phyloP scores from a whole-genome alignment of 2,888 invertebrate genomes.

The Torymus aiolomorphi region DNA sequence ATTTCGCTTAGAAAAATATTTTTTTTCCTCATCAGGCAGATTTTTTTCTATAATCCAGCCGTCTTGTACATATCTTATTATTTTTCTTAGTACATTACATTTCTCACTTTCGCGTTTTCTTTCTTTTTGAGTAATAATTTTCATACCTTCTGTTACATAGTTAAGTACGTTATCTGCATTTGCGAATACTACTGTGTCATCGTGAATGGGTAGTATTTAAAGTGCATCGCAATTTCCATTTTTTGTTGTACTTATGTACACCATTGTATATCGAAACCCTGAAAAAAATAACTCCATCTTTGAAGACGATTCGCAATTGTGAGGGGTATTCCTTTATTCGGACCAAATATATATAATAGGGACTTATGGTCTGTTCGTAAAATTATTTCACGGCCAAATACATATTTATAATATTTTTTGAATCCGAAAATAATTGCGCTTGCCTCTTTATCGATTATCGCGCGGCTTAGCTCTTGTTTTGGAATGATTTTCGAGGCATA shows the following conservation, averaged over 20 bases:
- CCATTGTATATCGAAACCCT: slow-evolving; percentile 9
- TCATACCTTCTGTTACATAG: too few relatives aligned
- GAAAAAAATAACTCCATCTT: too few relatives aligned
- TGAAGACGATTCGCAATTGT: neutral
- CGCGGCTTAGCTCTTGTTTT: too few relatives aligned
- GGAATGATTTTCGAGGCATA: too few relatives aligned
- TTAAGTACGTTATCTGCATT: too few relatives aligned
- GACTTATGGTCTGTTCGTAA: slow-evolving; percentile 9
- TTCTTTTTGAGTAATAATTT: too few relatives aligned
- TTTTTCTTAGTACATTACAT: too few relatives aligned
- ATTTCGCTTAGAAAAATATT: neutral
- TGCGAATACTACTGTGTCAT: slow-evolving; percentile 13
- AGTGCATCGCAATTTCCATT: too few relatives aligned
- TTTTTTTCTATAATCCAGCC: too few relatives aligned
- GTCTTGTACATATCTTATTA: neutral
- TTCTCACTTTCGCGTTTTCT: slow-evolving; percentile 15
- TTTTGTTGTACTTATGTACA: slow-evolving; percentile 6
- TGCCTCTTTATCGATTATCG: too few relatives aligned
- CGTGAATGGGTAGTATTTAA: neutral
- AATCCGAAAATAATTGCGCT: too few relatives aligned
- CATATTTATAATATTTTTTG: too few relatives aligned
- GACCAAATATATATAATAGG: neutral
- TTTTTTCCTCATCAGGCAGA: neutral
- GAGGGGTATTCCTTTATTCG: neutral
- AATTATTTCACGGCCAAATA: slow-evolving; percentile 12